Evolutionary conservation across 1,140 invertebrate genomes (phyloP), one percentile per base, ranked within the genome.

Genomic region (Drosophila malerkotliana): DNA sequence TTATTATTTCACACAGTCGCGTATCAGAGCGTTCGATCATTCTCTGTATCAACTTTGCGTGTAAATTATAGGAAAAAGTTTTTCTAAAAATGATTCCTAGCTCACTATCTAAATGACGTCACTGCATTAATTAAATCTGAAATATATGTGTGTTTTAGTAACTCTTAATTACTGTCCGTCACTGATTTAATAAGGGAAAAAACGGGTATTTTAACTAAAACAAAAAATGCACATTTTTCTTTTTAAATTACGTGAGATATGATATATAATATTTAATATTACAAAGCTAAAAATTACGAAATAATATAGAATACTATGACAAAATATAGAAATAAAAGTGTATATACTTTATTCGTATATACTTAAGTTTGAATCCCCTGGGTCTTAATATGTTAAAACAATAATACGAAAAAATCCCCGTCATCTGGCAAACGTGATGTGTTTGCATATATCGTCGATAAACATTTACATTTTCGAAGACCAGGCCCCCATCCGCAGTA

Each of bases 331-430:
- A 37, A 4, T 12, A n/a, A 37, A 37, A 37, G 12, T 4, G 34
- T 37, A n/a, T 37, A 37, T 4, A 37, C 10, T n/a, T 4, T 5
- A 7, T 28, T 12, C 2, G 34, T 37, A 3, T 10, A 4, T n/a
- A 37, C 12, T 21, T 3, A 21, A 12, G 3, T 37, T 12, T 4
- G 0, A 1, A 18, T 1, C 5, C 9, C 9, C 15, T 10, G 14
- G 21, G 24, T 15, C 18, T 28, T 24, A 44, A 62, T 47, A 9
- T 51, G 24, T 4, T 51, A 15, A 24, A 53, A n/a, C 21, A 55
- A 64, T 54, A 60, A 28, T 47, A 15, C 10, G 15, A 30, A 41
- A 63, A 69, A 69, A 56, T 37, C 53, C 54, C 68, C 68, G 14
- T 14, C 63, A 47, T 7, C n/a, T 48, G 45, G n/a, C 18, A 9